Conservation (phyloP, 1,140 invertebrate genomes). For the Drosophila asahinai region DNA sequence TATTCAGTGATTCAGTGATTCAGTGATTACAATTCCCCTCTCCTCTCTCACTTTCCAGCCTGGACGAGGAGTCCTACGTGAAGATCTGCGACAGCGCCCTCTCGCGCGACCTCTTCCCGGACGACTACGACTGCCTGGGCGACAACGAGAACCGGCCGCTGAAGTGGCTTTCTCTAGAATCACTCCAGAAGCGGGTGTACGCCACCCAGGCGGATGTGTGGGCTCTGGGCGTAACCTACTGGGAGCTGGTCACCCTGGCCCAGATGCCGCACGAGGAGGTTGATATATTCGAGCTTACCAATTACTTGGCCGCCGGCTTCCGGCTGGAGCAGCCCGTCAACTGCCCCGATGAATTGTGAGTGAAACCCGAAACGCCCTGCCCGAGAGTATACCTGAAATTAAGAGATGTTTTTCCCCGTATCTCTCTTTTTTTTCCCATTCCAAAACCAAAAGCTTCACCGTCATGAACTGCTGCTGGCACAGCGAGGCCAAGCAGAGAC, state of each 20-base stretch:
- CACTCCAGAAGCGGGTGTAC: conserved; percentile 89
- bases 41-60: conserved; percentile 86
- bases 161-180: conserved; percentile 98
- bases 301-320: conserved; percentile 94
- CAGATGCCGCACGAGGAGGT: conserved; percentile 89
- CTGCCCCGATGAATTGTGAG: conserved; percentile 97
- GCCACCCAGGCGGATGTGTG: conserved; percentile 86
- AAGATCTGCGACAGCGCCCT: conserved; percentile 96
- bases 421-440: not conserved
- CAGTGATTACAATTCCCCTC: not conserved
- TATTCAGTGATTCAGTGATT: too few species aligned
- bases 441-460: conserved; percentile 88
- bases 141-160: conserved; percentile 97
- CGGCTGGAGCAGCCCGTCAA: conserved; percentile 95
- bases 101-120: conserved; percentile 96
- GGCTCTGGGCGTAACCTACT: conserved; percentile 96
- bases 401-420: not conserved
- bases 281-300: conserved; percentile 95
- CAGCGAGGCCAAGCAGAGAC: conserved; percentile 90
- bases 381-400: not conserved
- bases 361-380: conserved; percentile 56
- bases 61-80: conserved; percentile 93
- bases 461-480: conserved; percentile 97
- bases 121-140: conserved; percentile 97
- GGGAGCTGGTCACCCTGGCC: conserved; percentile 96